Base-by-base conservation (phyloP, 1,140 invertebrate species). In the Sitodiplosis mosellana region DNA sequence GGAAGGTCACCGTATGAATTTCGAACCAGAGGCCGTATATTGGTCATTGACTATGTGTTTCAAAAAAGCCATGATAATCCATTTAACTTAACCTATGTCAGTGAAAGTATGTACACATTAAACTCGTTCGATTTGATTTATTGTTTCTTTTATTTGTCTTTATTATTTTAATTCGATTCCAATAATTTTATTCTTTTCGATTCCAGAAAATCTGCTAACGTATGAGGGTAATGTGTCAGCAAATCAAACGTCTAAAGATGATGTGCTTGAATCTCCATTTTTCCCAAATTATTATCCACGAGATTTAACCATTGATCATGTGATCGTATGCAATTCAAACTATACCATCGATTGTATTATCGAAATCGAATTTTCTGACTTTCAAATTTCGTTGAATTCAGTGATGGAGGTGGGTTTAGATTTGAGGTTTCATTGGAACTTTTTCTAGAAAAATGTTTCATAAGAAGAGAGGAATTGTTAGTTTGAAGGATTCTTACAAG, bases 251-350 rank as follows among this genome's bases (percentile, higher is more conserved):
- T 67, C 47, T 54, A 54, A 48, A 17, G 55, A 33, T 50, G 55
- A 50, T 64, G 54, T 54, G 69, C 56, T 78, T 46, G 72, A 61
- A 40, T 77, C 79, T 4, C 81, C 81, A 2, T 81, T 79, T 58
- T 83, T 83, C 50, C 80, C 81, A 0, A 67, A 73, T 51, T 65
- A 70, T 11, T 83, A 83, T 65, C 77, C 80, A 0, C 66, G 74
- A 17, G 80, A 83, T 52, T 71, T 81, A 52, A 74, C 72, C 41
- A 69, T 75, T 48, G 79, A 82, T 54, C 78, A 81, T 52, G 64
- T 79, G 4, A 68, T 83, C 20, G 73, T 68, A 14, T 78, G 78
- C 56, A 43, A 17, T 43, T 18, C 12, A 20, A 43, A 43, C 18
- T 57, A 61, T 48, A 56, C 61, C 33, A 65, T 70, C 17, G 64